A percentile compares a stretch with the other conserved stretches of the same genome.
Conservation (phyloP, 2,797 vertebrate genomes). For the Pyrrhura leucotis region DNA sequence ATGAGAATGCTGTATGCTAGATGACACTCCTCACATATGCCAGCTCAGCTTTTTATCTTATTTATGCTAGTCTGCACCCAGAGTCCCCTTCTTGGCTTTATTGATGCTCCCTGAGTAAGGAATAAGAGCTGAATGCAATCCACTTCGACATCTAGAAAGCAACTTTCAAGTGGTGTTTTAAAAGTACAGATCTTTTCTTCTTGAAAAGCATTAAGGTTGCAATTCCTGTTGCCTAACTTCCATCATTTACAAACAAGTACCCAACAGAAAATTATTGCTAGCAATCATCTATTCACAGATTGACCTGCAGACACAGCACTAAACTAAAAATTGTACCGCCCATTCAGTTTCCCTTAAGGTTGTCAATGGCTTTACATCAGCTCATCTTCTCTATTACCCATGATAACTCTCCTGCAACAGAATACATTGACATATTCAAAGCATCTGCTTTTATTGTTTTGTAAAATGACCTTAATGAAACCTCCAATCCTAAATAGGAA, state of each 20-base stretch:
- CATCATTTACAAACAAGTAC: neutral
- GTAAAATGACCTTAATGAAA: neutral
- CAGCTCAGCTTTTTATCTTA: neutral
- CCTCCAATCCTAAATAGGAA: neutral
- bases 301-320: neutral
- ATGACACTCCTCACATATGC: neutral
- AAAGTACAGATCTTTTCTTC: neutral
- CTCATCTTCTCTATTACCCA: neutral
- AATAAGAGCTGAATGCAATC: neutral
- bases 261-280: neutral
- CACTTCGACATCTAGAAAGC: neutral
- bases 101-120: neutral
- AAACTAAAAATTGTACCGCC: neutral
- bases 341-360: neutral
- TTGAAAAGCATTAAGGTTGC: neutral
- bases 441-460: slow-evolving; percentile 2
- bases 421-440: slow-evolving; percentile 27
- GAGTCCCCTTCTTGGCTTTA: neutral
- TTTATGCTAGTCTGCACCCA: neutral
- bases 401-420: neutral
- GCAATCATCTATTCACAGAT: neutral
- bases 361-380: slow-evolving; percentile 6
- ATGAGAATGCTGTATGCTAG: neutral
- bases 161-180: neutral
- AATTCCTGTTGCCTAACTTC: neutral